Conservation (phyloP, 2,797 vertebrate genomes). For the Sebastes taczanowskii region DNA sequence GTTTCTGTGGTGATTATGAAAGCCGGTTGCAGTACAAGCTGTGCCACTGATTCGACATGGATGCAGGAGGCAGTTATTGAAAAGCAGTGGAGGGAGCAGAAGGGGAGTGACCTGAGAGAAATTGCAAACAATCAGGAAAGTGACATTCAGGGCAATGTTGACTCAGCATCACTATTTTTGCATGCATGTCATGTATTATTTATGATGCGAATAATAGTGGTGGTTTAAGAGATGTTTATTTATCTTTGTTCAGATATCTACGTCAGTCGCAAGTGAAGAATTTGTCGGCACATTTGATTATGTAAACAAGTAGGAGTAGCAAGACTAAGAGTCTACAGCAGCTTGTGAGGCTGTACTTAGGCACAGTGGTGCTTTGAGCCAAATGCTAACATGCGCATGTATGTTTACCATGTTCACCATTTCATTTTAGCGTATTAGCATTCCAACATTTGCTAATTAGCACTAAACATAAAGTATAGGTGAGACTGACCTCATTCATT, state of each 20-base stretch:
- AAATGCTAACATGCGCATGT: neutral
- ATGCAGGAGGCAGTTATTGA: slow-evolving; percentile 22
- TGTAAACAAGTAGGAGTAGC: neutral
- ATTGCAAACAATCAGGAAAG: neutral
- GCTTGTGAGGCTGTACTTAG: too few relatives aligned
- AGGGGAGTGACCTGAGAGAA: slow-evolving; percentile 21
- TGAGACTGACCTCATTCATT: neutral
- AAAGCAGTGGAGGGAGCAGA: slow-evolving; percentile 16
- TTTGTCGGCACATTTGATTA: neutral
- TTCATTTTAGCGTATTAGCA: neutral
- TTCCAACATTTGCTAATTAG: neutral
- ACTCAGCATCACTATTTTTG: neutral
- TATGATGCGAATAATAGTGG: neutral
- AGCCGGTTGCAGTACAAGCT: neutral
- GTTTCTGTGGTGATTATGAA: slow-evolving; percentile 18
- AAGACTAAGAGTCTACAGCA: neutral
- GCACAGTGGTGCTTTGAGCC: neutral
- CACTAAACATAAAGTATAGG: neutral
- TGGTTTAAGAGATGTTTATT: neutral
- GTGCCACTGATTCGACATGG: neutral
- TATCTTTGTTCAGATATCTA: neutral
- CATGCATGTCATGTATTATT: neutral
- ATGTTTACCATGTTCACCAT: neutral
- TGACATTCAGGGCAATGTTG: neutral
- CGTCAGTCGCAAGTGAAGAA: neutral